Base-by-base conservation (phyloP, 2,888 invertebrate species). In the Cryptocephalus moraei region DNA sequence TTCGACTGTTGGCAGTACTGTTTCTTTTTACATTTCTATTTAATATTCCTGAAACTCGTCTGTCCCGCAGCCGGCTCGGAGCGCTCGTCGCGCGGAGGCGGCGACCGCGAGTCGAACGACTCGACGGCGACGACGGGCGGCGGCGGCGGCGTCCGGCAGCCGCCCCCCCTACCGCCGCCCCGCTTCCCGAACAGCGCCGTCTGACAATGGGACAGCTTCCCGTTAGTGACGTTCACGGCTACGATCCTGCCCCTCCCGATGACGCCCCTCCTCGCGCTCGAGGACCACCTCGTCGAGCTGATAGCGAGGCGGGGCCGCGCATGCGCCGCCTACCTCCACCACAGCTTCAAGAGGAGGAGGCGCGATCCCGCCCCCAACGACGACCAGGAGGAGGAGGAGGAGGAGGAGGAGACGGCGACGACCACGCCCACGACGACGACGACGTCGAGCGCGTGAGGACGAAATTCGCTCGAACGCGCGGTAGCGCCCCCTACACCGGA, bases 91-190 rank as follows among this genome's bases (percentile, higher is more conserved):
- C 79, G 77, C 71, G 80, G 79, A 69, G 80, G 79, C 69, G 85
- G 82, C 71, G 79, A 79, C 79, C 22, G 22, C 22, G 22, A 22
- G 22, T 22, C 22, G 22, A 22, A 22, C 22, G 22, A 22, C 22
- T 22, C 22, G 22, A 22, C 22, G 22, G 22, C 22, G 22, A 22
- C 22, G 22, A 76, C 79, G 72, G 75, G 44, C 40, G 39, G 72
- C 68, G 47, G 53, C 67, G 74, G 85, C 69, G 82, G 85, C 39
- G 70, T 73, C 67, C 75, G 86, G 70, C 84, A 85, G 70, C 86
- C 87, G 71, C 88, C 88, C 60, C 85, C 86, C 69, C 81, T 86
- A 74, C 87, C 83, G 60, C 86, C 86, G 60, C 84, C 84, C 69
- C 79, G 84, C 67, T 85, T 84, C 76, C 84, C 84, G 67, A 80